A percentile compares a stretch with the other conserved stretches of the same genome.
Conservation (phyloP, 1,140 invertebrate genomes). For the Stenopsyche tienmushanensis region DNA sequence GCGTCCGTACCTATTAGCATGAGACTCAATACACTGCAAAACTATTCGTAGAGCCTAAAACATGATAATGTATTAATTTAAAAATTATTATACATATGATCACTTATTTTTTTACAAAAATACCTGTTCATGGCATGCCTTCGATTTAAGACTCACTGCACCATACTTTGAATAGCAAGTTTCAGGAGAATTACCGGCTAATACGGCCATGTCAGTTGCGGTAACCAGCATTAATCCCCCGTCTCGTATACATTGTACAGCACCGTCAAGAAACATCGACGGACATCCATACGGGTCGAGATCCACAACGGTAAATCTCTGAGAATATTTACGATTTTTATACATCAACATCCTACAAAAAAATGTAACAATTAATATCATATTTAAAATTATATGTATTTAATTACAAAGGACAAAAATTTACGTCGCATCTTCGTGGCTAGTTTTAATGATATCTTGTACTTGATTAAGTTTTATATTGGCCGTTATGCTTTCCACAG, state of each 20-base stretch:
- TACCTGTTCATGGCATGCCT: conserved; percentile 95
- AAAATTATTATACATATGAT: no score
- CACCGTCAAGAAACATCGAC: conserved; percentile 88
- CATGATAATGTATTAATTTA: no score
- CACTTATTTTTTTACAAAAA: no score
- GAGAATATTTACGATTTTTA: conserved; percentile 62
- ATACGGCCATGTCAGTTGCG: conserved; percentile 96
- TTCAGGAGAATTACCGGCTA: conserved; percentile 94
- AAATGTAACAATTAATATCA: conserved; percentile 34
- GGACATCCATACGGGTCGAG: conserved; percentile 98
- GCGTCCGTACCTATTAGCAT: conserved; percentile 89
- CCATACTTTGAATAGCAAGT: conserved; percentile 96
- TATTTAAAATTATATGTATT: conserved; percentile 10
- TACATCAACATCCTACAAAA: conserved; percentile 81
- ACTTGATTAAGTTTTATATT: conserved; percentile 84
- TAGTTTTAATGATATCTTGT: conserved; percentile 69
- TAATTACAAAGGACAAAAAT: conserved; percentile 40
- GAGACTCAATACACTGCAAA: conserved; percentile 84
- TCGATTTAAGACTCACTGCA: conserved; percentile 80
- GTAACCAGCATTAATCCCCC: conserved; percentile 90
- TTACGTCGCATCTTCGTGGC: conserved; percentile 81
- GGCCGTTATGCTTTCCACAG: conserved; percentile 81
- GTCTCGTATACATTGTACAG: conserved; percentile 78
- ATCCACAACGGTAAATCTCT: conserved; percentile 88
- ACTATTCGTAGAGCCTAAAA: conserved; percentile 85